Percentiles rank a stretch among this genome's conserved stretches.
These are phyloP conservation scores for Podabrus alpinus DNA, from an alignment of 2,888 invertebrate genomes.

Conservation along the genomic window DNA sequence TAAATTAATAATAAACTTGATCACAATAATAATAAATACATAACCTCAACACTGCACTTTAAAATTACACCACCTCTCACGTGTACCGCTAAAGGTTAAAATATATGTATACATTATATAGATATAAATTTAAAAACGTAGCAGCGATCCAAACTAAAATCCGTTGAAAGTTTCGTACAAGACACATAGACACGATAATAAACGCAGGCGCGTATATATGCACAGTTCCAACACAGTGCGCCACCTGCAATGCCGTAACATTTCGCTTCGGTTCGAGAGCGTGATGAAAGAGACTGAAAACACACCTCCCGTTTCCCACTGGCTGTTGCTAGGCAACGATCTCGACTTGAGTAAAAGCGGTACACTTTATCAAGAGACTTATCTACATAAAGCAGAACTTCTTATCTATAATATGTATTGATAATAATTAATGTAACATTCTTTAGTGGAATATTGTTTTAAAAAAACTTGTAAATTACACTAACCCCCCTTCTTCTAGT, in stretches of 20 bases:
- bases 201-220: neutral
- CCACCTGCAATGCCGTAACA: conserved; percentile 10
- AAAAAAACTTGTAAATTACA: neutral
- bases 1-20: neutral
- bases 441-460: neutral
- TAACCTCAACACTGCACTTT: neutral
- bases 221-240: conserved; percentile 18
- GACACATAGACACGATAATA: neutral
- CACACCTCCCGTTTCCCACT: conserved; percentile 29
- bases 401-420: neutral
- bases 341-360: conserved; percentile 1
- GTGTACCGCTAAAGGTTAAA: neutral
- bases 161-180: conserved; percentile 1
- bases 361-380: conserved; percentile 10
- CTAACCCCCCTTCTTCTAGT: too few species aligned
- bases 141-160: neutral
- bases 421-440: neutral
- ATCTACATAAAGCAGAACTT: neutral
- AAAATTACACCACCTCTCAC: neutral
- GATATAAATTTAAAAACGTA: neutral
- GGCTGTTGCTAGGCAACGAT: conserved; percentile 37
- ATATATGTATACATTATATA: neutral
- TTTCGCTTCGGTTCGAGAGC: conserved; percentile 11
- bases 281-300: conserved; percentile 19
- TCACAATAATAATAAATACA: neutral